Evolutionary conservation across 2,113 vertebrate species (phyloP).

Genomic region (Apteryx mantelli): DNA sequence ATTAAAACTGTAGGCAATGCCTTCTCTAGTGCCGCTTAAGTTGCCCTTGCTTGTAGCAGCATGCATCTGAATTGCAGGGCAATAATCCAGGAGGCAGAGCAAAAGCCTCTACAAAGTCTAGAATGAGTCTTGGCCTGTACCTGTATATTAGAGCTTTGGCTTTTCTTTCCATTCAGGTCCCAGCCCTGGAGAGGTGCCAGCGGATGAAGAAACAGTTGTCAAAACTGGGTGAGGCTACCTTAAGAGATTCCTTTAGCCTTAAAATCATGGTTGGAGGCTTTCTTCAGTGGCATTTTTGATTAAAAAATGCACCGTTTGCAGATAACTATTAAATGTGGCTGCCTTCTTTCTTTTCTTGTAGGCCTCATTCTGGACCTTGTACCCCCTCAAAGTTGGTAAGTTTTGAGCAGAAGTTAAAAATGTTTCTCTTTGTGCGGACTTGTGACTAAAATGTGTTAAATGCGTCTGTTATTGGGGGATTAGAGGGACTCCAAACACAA

Average conservation of each 20-base stretch:
- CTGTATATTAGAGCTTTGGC: not conserved
- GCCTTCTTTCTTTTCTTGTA: not conserved
- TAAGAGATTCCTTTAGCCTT: not conserved
- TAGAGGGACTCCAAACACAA: not conserved
- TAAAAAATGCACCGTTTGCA: not conserved
- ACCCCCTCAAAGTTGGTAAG: slow-evolving; percentile 60
- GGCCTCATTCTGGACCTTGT: not conserved
- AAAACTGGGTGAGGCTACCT: slow-evolving; percentile 69
- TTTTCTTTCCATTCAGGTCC: slow-evolving; percentile 56
- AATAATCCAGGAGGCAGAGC: not conserved
- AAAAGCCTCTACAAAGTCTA: not conserved
- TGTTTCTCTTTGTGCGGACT: not conserved
- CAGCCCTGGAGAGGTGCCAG: slow-evolving; percentile 61
- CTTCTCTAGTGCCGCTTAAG: not conserved
- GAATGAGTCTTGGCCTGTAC: not conserved
- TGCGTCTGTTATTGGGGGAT: fast-evolving
- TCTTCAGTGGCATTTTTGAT: not conserved
- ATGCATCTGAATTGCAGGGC: fast-evolving
- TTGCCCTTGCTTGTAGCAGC: not conserved
- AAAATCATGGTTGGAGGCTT: too few species aligned
- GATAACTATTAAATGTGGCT: not conserved
- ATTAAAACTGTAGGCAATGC: fast-evolving
- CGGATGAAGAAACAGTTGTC: slow-evolving; percentile 68
- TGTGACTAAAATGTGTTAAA: not conserved
- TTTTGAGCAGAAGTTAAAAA: not conserved